Conservation (phyloP, 1,140 invertebrate species). For the Drosophila murphyi region DNA sequence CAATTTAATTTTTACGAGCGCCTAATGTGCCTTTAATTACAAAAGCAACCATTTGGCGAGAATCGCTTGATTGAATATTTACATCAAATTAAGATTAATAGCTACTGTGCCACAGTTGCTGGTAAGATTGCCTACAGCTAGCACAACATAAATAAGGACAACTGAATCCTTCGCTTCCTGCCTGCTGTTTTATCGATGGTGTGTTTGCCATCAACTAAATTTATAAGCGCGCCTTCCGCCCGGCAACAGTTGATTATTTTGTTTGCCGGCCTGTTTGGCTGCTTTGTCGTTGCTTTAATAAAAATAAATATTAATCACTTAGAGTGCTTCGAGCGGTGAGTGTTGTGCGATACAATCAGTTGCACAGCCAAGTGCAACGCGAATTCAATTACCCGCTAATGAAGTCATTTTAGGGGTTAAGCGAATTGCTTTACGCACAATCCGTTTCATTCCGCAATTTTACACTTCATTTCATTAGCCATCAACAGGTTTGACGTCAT, state of each 20-base stretch:
- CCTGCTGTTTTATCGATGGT: constrained; percentile 13
- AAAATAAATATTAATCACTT: constrained; percentile 43
- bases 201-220: constrained; percentile 16
- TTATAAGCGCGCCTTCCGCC: constrained; percentile 13
- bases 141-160: constrained; percentile 61
- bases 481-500: constrained; percentile 65
- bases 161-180: constrained; percentile 23
- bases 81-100: constrained; percentile 74
- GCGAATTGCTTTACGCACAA: constrained; percentile 39
- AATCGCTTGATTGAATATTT: constrained; percentile 73
- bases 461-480: constrained; percentile 44
- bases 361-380: constrained; percentile 16
- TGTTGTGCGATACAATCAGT: constrained; percentile 2
- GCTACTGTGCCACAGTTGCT: neutral
- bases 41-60: constrained; percentile 32
- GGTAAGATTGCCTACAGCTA: constrained; percentile 49
- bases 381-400: constrained; percentile 72
- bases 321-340: neutral
- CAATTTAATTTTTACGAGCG: constrained; percentile 78
- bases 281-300: constrained; percentile 15
- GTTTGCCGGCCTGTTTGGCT: neutral
- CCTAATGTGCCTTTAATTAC: constrained; percentile 78
- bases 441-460: constrained; percentile 6
- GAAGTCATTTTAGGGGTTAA: constrained; percentile 58
- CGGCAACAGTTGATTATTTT: constrained; percentile 18